These are phyloP conservation scores for Stenopsyche tienmushanensis DNA, from an alignment of 1,140 invertebrate species.

Conservation along the genomic window DNA sequence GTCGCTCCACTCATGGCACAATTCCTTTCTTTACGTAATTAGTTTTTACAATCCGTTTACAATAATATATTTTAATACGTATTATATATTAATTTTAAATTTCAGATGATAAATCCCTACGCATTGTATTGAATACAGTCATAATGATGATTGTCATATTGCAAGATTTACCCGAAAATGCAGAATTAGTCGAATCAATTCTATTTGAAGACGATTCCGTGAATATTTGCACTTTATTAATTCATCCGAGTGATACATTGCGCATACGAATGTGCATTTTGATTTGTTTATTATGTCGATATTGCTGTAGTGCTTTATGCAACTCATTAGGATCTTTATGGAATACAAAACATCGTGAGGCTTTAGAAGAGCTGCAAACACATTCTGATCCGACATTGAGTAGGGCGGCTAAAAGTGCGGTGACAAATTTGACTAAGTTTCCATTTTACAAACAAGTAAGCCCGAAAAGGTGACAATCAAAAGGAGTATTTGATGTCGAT, in stretches of 20 bases:
- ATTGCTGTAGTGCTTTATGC: slow-evolving; percentile 64
- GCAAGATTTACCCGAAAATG: slow-evolving; percentile 71
- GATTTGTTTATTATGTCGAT: slow-evolving; percentile 64
- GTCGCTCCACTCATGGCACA: slow-evolving; percentile 57
- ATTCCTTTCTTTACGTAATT: slow-evolving; percentile 57
- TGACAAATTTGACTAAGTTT: slow-evolving; percentile 53
- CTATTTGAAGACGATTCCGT: slow-evolving; percentile 58
- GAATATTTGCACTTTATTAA: slow-evolving; percentile 61
- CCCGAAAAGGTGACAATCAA: slow-evolving; percentile 17
- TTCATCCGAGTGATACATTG: slow-evolving; percentile 61
- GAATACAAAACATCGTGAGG: slow-evolving; percentile 49
- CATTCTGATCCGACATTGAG: slow-evolving; percentile 53
- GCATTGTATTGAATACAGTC: slow-evolving; percentile 66
- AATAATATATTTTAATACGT: neutral
- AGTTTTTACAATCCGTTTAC: slow-evolving; percentile 22
- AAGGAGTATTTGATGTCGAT: slow-evolving; percentile 4
- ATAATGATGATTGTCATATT: slow-evolving; percentile 75
- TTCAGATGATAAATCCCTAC: slow-evolving; percentile 61
- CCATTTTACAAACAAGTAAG: slow-evolving; percentile 48
- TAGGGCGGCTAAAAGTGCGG: slow-evolving; percentile 51
- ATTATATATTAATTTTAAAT: slow-evolving; percentile 44
- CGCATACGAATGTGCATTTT: slow-evolving; percentile 67
- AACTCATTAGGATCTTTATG: slow-evolving; percentile 58
- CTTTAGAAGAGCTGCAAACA: slow-evolving; percentile 48
- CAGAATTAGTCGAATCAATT: slow-evolving; percentile 71